Base-by-base conservation (phyloP, 2,113 vertebrate genomes). In the Stomatorhinus ivindoensis region DNA sequence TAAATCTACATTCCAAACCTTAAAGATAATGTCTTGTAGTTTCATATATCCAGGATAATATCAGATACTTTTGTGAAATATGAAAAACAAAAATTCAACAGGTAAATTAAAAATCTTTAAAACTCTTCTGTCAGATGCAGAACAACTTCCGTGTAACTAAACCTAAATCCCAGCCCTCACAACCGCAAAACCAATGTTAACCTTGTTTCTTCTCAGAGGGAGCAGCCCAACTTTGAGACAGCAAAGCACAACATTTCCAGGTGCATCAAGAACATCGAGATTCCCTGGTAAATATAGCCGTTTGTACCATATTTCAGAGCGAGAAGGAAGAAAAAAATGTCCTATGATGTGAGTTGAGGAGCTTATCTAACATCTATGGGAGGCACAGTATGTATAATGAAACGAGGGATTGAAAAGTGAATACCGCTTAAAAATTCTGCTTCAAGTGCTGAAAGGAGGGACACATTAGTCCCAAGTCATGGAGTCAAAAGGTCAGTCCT, bases 1-100 rank as follows among this genome's bases (percentile, higher is more conserved):
- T 95, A 96, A 96, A 96, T 96, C 95, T 96, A 96, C 96, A 96
- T 96, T 96, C 94, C 91, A 95, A 94, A 95, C 93, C 93, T 94
- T 93, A 94, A 94, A 94, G 94, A 95, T 95, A 94, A 93, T 94
- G 92, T 94, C 92, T 92, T 94, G 95, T 96, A 95, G 93, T 90
- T 94, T 91, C 94, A 93, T 94, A 94, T 94, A 96, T 95, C 96
- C 96, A 94, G 95, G 91, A 92, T 96, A 97, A 95, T 96, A 96
- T 96, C 96, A 95, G 94, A 96, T 93, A 95, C 95, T 84, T 89
- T 89, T 93, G 89, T 87, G 89, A 91, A 90, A 92, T 92, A 94
- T 92, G 92, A 92, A 95, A 93, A 94, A 91, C 87, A 93, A 92
- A 93, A 93, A 90, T 85, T 94, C 90, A 92, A 91, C 92, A 95